Conservation (phyloP, 2,113 vertebrate genomes). For the Otocyon megalotis region DNA sequence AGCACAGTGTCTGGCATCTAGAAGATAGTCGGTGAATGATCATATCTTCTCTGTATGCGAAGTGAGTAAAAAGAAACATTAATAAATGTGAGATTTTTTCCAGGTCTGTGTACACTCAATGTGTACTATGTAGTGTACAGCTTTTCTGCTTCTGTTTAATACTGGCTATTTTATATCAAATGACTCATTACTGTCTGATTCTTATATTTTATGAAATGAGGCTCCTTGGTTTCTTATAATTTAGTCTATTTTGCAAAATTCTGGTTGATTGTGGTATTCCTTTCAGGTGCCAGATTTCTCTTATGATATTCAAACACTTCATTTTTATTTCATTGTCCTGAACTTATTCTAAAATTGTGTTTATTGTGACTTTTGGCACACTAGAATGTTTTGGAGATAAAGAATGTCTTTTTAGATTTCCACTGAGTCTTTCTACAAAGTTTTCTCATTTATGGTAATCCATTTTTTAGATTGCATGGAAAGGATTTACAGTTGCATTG, state of each 20-base stretch:
- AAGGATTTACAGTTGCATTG: constrained; percentile 70
- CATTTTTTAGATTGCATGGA: constrained; percentile 58
- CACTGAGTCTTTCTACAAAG: constrained; percentile 34
- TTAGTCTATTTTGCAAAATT: constrained; percentile 34
- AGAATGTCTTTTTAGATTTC: constrained; percentile 59
- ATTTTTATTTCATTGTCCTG: constrained; percentile 32
- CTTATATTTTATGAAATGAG: constrained; percentile 30
- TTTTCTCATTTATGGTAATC: constrained; percentile 72
- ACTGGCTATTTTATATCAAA: background rate
- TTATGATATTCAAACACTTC: background rate
- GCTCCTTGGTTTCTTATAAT: background rate
- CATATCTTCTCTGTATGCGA: background rate
- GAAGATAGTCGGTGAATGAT: background rate
- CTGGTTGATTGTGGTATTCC: background rate
- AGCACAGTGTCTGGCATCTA: background rate
- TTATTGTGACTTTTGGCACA: constrained; percentile 30
- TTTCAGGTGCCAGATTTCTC: constrained; percentile 4
- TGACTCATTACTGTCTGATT: background rate
- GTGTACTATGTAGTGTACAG: background rate
- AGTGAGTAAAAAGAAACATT: constrained; percentile 8
- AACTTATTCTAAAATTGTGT: constrained; percentile 7
- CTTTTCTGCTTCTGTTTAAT: constrained; percentile 9
- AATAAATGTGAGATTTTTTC: background rate
- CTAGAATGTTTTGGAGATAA: constrained; percentile 61
- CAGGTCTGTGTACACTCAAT: background rate